A percentile compares a stretch with the other conserved stretches of the same genome.
These are phyloP conservation scores for Eumacrocentrus americanus DNA, from an alignment of 2,888 invertebrate genomes.

Conservation along the genomic window DNA sequence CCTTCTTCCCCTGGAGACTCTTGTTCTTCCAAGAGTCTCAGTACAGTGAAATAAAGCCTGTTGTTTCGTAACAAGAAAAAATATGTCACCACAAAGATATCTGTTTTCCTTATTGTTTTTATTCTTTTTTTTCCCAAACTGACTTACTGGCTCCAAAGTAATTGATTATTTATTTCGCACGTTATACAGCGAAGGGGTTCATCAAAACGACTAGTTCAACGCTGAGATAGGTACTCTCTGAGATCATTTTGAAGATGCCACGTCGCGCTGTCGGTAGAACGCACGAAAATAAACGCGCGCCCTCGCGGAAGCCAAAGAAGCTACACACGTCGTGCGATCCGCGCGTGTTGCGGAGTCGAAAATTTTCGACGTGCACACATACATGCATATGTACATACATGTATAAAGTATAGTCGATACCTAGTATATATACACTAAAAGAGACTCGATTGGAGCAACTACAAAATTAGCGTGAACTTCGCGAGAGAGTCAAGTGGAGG, in stretches of 20 bases:
- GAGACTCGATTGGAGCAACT: conserved; percentile 9
- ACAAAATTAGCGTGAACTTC: conserved; percentile 29
- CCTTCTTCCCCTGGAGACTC: conserved; percentile 17
- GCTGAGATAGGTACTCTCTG: conserved; percentile 13
- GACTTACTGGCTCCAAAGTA: too few species aligned
- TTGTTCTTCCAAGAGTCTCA: conserved; percentile 1
- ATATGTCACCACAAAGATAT: neutral
- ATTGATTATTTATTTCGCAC: too few species aligned
- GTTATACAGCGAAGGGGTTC: too few species aligned
- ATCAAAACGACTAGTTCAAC: neutral
- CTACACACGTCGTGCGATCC: too few species aligned
- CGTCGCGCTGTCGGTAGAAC: conserved; percentile 32
- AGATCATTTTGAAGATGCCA: conserved; percentile 22
- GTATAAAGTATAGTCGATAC: too few species aligned
- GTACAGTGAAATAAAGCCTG: conserved; percentile 18
- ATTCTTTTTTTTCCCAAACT: too few species aligned
- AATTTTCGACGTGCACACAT: too few species aligned
- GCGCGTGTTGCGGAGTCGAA: too few species aligned
- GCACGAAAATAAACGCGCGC: conserved; percentile 36
- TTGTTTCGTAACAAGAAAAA: conserved; percentile 14
- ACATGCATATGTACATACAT: too few species aligned
- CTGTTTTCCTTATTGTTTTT: neutral
- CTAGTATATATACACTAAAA: neutral
- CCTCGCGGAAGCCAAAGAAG: conserved; percentile 32
- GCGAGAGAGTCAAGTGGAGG: conserved; percentile 13